Evolutionary conservation across 2,797 vertebrate genomes (phyloP).

Genomic region (Galaxias olidus): DNA sequence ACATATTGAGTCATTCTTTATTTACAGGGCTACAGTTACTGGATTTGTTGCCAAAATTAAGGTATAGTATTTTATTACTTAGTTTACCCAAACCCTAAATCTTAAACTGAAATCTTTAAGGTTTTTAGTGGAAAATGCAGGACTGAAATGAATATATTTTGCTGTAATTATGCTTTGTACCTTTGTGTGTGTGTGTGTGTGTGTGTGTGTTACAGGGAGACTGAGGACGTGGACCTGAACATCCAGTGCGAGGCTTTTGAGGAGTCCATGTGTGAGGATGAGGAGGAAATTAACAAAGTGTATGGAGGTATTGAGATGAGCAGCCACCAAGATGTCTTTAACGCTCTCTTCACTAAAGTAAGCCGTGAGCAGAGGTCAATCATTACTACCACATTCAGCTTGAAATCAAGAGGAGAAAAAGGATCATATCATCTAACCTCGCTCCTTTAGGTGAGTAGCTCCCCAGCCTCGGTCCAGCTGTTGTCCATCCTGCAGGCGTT

Average conservation of each 20-base stretch:
- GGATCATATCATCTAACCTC: background rate
- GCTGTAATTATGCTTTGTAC: background rate
- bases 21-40: slow-evolving; percentile 83
- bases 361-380: slow-evolving; percentile 13
- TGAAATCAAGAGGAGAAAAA: too few species aligned
- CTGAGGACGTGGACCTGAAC: slow-evolving; percentile 82
- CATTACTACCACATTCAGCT: background rate
- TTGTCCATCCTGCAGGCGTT: slow-evolving; percentile 87
- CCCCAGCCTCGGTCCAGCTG: slow-evolving; percentile 78
- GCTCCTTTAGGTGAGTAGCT: slow-evolving; percentile 79
- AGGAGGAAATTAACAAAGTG: slow-evolving; percentile 80
- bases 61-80: slow-evolving; percentile 61
- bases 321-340: slow-evolving; percentile 84
- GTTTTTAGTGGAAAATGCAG: too few species aligned
- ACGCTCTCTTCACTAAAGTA: slow-evolving; percentile 84
- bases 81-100: too few species aligned
- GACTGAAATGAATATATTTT: too few species aligned
- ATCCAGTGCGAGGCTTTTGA: slow-evolving; percentile 86
- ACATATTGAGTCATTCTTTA: slow-evolving; percentile 12
- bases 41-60: slow-evolving; percentile 80
- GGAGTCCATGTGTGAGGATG: slow-evolving; percentile 81
- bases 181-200: background rate
- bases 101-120: too few species aligned
- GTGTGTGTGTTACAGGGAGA: slow-evolving; percentile 69
- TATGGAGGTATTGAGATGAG: slow-evolving; percentile 85